Conservation (phyloP, 2,888 invertebrate genomes). For the Osmoderma eremita region DNA sequence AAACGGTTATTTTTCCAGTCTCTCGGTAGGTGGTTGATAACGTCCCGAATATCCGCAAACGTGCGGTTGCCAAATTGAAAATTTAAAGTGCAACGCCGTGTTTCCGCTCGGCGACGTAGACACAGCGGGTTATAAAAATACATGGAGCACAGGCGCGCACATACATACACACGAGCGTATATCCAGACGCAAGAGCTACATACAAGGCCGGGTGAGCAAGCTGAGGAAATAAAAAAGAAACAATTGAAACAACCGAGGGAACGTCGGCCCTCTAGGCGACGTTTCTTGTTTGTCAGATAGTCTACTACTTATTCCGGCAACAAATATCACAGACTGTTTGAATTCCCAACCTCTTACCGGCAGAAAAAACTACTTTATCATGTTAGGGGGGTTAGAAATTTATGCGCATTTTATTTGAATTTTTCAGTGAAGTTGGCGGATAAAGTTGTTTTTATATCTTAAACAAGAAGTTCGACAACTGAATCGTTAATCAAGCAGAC, state of each 20-base stretch:
- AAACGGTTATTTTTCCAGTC: slow-evolving; percentile 10
- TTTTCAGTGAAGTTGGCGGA: slow-evolving; percentile 38
- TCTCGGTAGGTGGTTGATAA: not conserved
- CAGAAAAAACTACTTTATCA: slow-evolving; percentile 47
- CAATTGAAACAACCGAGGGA: slow-evolving; percentile 39
- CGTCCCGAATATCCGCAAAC: slow-evolving; percentile 1
- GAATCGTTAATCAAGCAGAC: slow-evolving; percentile 34
- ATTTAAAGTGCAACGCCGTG: slow-evolving; percentile 50
- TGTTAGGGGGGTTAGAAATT: slow-evolving; percentile 45
- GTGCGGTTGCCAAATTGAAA: slow-evolving; percentile 39
- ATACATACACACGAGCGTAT: not conserved
- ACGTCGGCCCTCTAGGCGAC: slow-evolving; percentile 38
- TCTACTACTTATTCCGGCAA: slow-evolving; percentile 47
- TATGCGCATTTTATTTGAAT: slow-evolving; percentile 48
- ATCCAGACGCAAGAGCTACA: slow-evolving; percentile 8
- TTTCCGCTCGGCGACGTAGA: slow-evolving; percentile 44
- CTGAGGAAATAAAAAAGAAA: slow-evolving; percentile 38
- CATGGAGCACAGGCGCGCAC: slow-evolving; percentile 10
- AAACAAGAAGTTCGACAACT: slow-evolving; percentile 37
- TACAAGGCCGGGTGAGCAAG: slow-evolving; percentile 27
- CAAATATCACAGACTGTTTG: slow-evolving; percentile 46
- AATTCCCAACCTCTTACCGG: slow-evolving; percentile 42
- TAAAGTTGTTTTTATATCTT: slow-evolving; percentile 39
- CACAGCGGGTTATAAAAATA: slow-evolving; percentile 47
- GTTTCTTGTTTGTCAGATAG: slow-evolving; percentile 49